Conservation (phyloP, 2,797 vertebrate genomes). For the Onychomys arenicola region DNA sequence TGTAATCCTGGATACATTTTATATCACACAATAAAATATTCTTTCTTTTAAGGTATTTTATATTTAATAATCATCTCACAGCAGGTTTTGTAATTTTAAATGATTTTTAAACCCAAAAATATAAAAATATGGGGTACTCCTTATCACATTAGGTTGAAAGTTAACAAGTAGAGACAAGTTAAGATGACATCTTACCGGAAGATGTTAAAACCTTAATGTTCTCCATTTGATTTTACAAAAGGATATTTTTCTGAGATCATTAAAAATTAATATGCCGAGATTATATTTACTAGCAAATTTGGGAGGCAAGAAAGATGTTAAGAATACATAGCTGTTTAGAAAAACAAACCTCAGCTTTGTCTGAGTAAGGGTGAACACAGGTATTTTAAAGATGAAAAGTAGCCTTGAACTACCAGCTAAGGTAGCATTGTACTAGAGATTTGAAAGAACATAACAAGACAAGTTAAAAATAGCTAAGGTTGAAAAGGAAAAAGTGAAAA, state of each 20-base stretch:
- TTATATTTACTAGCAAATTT: slow-evolving; percentile 12
- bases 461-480: neutral
- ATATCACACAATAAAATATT: slow-evolving; percentile 5
- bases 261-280: neutral
- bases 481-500: neutral
- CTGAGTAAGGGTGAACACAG: neutral
- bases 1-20: neutral
- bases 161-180: slow-evolving; percentile 11
- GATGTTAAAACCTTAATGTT: neutral
- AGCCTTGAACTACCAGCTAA: neutral
- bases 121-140: neutral
- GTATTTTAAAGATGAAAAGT: neutral
- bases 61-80: neutral
- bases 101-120: neutral
- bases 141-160: neutral
- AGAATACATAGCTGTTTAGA: neutral
- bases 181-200: neutral
- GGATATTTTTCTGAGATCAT: slow-evolving; percentile 5
- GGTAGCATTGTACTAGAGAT: neutral
- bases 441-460: neutral
- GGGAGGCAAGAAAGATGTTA: neutral
- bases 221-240: neutral
- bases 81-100: neutral
- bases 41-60: neutral
- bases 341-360: neutral